These are phyloP conservation scores for Oryzias melastigma DNA, from an alignment of 2,113 vertebrate genomes.

Conservation along the genomic window DNA sequence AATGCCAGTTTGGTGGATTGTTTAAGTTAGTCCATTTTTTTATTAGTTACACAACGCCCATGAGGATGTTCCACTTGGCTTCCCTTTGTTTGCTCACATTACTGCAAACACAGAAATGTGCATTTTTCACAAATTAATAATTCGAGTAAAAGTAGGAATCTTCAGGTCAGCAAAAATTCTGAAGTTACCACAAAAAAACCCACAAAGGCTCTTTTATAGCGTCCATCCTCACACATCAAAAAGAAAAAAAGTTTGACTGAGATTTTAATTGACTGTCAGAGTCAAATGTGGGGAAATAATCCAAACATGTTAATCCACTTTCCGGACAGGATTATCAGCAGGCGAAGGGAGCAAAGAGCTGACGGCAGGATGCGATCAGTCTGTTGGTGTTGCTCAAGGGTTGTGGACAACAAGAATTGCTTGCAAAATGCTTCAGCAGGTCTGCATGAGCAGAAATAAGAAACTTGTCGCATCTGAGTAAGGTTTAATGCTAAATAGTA, in stretches of 20 bases:
- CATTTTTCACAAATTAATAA: constrained; percentile 8
- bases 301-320: constrained; percentile 62
- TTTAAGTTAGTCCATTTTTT: neutral
- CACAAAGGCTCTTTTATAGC: constrained; percentile 47
- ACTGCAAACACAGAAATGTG: neutral
- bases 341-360: constrained; percentile 32
- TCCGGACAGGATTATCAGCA: constrained; percentile 64
- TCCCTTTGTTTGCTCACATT: neutral
- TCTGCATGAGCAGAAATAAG: neutral
- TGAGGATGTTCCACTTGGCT: neutral
- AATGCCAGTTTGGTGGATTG: too few relatives aligned
- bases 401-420: neutral
- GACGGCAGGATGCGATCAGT: constrained; percentile 4
- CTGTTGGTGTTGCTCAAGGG: neutral
- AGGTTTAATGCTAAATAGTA: neutral
- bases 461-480: constrained; percentile 4
- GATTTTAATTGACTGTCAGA: constrained; percentile 72
- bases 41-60: constrained; percentile 8
- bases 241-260: constrained; percentile 55
- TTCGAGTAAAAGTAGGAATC: constrained; percentile 30
- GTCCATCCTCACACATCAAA: constrained; percentile 32
- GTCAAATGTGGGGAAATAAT: constrained; percentile 49
- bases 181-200: constrained; percentile 58
- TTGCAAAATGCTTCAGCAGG: neutral
- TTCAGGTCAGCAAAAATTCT: constrained; percentile 58